A percentile compares a stretch with the other conserved stretches of the same genome.
Conservation (phyloP, 2,888 invertebrate genomes). For the Deilephila porcellus region DNA sequence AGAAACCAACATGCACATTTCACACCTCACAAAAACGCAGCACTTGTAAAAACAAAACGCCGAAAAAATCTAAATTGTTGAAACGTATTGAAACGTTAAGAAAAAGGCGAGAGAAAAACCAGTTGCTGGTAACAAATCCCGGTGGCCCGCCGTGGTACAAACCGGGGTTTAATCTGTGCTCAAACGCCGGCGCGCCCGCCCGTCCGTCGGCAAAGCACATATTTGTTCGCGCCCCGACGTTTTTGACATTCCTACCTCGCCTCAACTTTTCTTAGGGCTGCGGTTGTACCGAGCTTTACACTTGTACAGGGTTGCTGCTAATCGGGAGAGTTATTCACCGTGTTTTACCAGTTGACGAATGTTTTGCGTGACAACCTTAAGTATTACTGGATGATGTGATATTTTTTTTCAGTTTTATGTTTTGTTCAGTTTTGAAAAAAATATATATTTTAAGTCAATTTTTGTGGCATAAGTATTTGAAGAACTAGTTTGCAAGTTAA, state of each 20-base stretch:
- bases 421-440: neutral
- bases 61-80: too few species aligned
- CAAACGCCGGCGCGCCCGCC: constrained; percentile 49
- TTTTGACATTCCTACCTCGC: constrained; percentile 78
- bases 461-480: too few species aligned
- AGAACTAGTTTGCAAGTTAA: too few species aligned
- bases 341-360: too few species aligned
- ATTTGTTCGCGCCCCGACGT: constrained; percentile 80
- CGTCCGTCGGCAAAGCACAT: constrained; percentile 71
- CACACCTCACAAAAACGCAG: too few species aligned
- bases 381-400: neutral
- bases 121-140: constrained; percentile 13
- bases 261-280: constrained; percentile 81
- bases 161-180: constrained; percentile 45
- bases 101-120: constrained; percentile 9
- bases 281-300: constrained; percentile 49
- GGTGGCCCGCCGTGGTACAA: constrained; percentile 25
- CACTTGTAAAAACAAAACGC: neutral
- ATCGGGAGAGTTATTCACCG: too few species aligned
- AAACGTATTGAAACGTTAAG: neutral
- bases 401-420: neutral
- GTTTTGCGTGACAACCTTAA: neutral
- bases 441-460: too few species aligned
- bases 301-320: constrained; percentile 42
- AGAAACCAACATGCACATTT: too few species aligned